Evolutionary conservation across 2,888 invertebrate species (phyloP), one percentile per base, ranked within the genome.

Genomic region (Eristalis tenax): DNA sequence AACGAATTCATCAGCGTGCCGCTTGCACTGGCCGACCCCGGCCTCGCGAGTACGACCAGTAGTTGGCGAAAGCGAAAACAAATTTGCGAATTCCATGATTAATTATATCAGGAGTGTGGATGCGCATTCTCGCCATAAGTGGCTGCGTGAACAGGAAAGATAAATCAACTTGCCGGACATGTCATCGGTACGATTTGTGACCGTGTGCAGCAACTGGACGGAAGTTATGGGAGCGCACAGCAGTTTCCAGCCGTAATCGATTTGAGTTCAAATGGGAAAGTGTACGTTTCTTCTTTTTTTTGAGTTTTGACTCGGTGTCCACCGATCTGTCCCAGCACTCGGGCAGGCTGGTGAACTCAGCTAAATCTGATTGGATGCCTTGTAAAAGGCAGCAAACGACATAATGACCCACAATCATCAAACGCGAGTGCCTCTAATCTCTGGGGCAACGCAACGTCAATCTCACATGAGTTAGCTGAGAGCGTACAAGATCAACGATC

Each of bases 1-100:
- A 50, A 50, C 50, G 50, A 6, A 43, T 43, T n/a, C 1, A 43
- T 4, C n/a, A 43, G n/a, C 43, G 43, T 18, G n/a, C n/a, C n/a
- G n/a, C n/a, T n/a, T n/a, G n/a, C n/a, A n/a, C n/a, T n/a, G n/a
- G n/a, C n/a, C n/a, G n/a, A n/a, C 2, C 26, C 26, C 43, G 5
- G 18, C 50, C 50, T 4, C 1, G 18, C 50, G 50, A 18, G 50
- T 50, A 50, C 50, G 50, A 50, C 50, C 50, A 50, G 50, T 50
- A 50, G 50, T 50, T 50, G 50, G 18, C 18, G 18, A 18, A 50
- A 50, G 18, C 18, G 50, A 50, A 18, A 50, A 50, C 50, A 50
- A 50, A 50, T 50, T 50, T 50, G 50, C 50, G 50, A 50, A 50
- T 50, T 50, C 50, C 50, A 50, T 50, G 50, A 50, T 50, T 50